A percentile compares a stretch with the other conserved stretches of the same genome.
Conservation (phyloP, 2,113 vertebrate species). For the Psilopogon haemacephalus region DNA sequence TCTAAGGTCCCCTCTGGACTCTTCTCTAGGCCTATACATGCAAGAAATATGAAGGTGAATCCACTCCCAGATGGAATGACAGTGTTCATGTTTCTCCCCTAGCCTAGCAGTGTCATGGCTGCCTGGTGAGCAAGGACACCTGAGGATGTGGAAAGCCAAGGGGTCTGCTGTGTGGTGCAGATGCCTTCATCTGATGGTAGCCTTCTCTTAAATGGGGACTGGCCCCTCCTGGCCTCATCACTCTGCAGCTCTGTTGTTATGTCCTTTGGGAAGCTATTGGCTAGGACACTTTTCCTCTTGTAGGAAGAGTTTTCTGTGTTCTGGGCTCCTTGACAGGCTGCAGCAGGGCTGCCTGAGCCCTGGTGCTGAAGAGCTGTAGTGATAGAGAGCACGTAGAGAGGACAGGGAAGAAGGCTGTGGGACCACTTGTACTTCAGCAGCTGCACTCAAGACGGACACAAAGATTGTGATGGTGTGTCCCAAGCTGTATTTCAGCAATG, state of each 20-base stretch:
- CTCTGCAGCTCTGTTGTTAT: not conserved
- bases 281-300: not conserved
- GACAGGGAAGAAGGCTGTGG: rapidly evolving
- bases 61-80: not conserved
- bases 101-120: not conserved
- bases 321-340: not conserved
- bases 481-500: not conserved
- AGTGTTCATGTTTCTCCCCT: not conserved
- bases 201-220: not conserved
- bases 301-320: not conserved
- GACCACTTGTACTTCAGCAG: not conserved
- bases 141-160: not conserved
- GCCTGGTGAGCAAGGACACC: not conserved
- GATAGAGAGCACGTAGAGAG: not conserved
- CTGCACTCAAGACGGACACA: not conserved
- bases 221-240: rapidly evolving
- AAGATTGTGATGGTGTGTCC: rapidly evolving
- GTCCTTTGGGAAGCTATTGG: not conserved
- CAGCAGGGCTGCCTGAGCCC: rapidly evolving
- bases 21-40: not conserved
- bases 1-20: too few relatives aligned
- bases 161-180: rapidly evolving
- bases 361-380: not conserved
- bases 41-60: not conserved
- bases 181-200: rapidly evolving